These are phyloP conservation scores for Drosophila mulleri DNA, from an alignment of 2,888 invertebrate genomes.

Conservation along the genomic window DNA sequence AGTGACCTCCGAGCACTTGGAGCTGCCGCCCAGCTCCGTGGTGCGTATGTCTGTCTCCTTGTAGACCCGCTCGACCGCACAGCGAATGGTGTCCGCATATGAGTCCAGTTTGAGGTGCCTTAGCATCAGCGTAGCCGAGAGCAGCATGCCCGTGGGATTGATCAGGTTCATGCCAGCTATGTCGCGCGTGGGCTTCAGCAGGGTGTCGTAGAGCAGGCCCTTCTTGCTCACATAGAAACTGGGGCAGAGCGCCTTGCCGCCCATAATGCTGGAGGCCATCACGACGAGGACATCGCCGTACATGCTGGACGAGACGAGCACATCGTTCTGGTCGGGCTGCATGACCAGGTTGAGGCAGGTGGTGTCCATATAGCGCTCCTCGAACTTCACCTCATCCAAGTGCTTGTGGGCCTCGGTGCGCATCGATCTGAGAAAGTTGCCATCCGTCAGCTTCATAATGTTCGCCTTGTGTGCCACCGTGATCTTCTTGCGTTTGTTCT, in stretches of 20 bases:
- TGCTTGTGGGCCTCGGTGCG: conserved; percentile 94
- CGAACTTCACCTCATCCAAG: conserved; percentile 95
- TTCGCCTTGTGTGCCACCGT: conserved; percentile 99
- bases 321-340: conserved; percentile 87
- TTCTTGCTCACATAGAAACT: conserved; percentile 94
- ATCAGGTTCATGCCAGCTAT: conserved; percentile 93
- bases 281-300: conserved; percentile 99
- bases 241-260: conserved; percentile 97
- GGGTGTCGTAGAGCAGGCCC: conserved; percentile 92
- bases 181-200: conserved; percentile 96
- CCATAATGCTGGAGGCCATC: conserved; percentile 96
- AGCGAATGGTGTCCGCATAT: conserved; percentile 92
- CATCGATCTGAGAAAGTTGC: conserved; percentile 92
- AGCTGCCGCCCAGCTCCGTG: conserved; percentile 93
- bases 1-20: conserved; percentile 95
- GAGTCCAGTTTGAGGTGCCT: conserved; percentile 94
- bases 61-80: conserved; percentile 92
- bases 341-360: conserved; percentile 49
- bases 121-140: conserved; percentile 96
- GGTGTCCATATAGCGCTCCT: conserved; percentile 98
- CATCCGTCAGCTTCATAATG: conserved; percentile 99
- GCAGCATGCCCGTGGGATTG: conserved; percentile 98
- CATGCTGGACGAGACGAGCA: conserved; percentile 98
- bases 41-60: conserved; percentile 94
- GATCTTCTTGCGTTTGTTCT: conserved; percentile 95